Conservation (phyloP, 1,140 invertebrate species). For the Adoxophyes honmai region DNA sequence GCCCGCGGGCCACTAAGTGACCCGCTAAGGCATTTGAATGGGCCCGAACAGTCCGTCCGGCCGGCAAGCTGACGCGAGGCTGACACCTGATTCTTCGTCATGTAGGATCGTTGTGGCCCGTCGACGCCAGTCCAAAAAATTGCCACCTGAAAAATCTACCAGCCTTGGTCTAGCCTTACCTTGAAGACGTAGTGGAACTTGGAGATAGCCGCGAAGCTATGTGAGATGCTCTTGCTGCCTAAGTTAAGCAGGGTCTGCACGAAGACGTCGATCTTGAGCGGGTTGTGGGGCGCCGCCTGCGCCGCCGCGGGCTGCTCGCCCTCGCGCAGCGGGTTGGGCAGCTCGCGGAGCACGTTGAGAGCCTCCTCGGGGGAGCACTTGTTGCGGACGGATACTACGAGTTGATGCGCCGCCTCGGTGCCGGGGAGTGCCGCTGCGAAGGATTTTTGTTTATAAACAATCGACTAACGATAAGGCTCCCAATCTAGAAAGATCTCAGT, state of each 20-base stretch:
- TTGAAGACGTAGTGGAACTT: constrained; percentile 98
- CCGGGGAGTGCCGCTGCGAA: constrained; percentile 86
- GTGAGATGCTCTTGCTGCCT: constrained; percentile 97
- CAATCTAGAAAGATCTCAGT: too few relatives aligned
- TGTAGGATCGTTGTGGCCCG: too few relatives aligned
- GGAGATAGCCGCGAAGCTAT: constrained; percentile 97
- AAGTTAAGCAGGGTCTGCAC: constrained; percentile 95
- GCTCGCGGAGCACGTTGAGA: constrained; percentile 90
- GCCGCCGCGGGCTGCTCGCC: constrained; percentile 70
- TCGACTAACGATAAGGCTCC: too few relatives aligned
- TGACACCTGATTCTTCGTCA: too few relatives aligned
- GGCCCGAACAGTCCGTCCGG: too few relatives aligned
- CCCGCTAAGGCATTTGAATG: too few relatives aligned
- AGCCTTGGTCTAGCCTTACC: constrained; percentile 59
- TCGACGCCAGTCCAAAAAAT: too few relatives aligned
- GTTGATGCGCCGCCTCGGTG: constrained; percentile 88
- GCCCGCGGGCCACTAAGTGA: too few relatives aligned
- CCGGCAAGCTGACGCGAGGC: too few relatives aligned
- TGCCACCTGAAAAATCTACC: too few relatives aligned
- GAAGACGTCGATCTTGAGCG: constrained; percentile 97
- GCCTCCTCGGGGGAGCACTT: constrained; percentile 95
- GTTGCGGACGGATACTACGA: constrained; percentile 90
- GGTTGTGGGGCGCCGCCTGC: constrained; percentile 85
- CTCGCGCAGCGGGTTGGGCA: constrained; percentile 87
- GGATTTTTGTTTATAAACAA: too few relatives aligned